Evolutionary conservation across 2,888 invertebrate genomes (phyloP), one percentile per base, ranked within the genome.

Genomic region (Troides helena): DNA sequence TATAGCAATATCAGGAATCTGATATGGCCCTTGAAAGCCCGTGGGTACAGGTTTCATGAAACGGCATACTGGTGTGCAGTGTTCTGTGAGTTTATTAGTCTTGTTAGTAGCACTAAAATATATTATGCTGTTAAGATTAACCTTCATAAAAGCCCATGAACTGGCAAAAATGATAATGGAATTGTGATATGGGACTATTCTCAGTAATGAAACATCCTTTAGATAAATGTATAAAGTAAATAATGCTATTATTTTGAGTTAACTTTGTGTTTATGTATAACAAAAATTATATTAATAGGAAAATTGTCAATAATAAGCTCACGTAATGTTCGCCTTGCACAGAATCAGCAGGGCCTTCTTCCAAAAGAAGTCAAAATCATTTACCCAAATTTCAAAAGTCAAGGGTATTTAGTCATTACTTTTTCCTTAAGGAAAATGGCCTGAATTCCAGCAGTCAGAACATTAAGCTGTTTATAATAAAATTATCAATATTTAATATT

Each of bases 11-110:
- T 91, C 89, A 50, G 92, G 92, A 74, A 92, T 88, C 82, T 87
- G 86, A 81, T 90, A 90, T 74, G 88, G 79, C 77, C 83, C 86
- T 82, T 83, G 85, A 81, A 81, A 88, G 80, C 81, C 79, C 74
- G 89, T 78, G 59, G 88, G 75, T 72, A 89, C 85, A 43, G 90
- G 88, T 86, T 91, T 93, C 93, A 93, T 93, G 83, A 93, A 93
- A 75, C 93, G 93, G 87, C 93, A 93, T 72, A 93, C 92, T 57
- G 93, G 93, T 68, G 93, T 92, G 84, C 93, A 93, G 87, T 93
- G 90, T 72, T 91, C 93, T 93, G 92, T 91, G 90, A 91, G 90
- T 90, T 74, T 79, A 78, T 78, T 81, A 77, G 75, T 78, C 75
- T 65, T 67, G 70, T 71, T 71, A 71, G 67, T 71, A 70, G 70